Evolutionary conservation across 2,888 invertebrate species (phyloP), one percentile per base, ranked within the genome.

Genomic region (Hedya salicella): DNA sequence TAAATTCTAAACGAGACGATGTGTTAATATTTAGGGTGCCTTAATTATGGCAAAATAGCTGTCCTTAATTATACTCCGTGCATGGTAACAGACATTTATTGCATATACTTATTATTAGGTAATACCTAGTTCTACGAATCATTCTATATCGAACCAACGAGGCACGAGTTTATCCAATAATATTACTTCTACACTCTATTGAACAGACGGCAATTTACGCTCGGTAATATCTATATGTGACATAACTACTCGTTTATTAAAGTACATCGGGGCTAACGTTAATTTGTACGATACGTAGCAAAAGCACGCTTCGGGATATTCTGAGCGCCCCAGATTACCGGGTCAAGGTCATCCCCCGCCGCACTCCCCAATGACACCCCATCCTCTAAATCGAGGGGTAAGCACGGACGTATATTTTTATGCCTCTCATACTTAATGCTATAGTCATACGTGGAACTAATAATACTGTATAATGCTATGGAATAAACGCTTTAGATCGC

Each of bases 321-420:
- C 49, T 19, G 62, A 56, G 64, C 60, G 69, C 21, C 59, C 54
- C 65, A 77, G 64, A 76, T 76, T 72, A 39, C n/a, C 62, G 60
- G 80, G 73, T 74, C 73, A 77, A 76, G 78, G 77, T 67, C 70
- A 62, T n/a, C 54, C 25, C 54, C 66, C 57, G 54, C 52, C 57
- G 36, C 63, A 62, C 46, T 52, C 50, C 57, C 65, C 68, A 16
- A 40, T 17, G 62, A 60, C 54, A 63, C 57, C 62, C 66, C 71
- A 70, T 68, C 67, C 64, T 53, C 71, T 74, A 73, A 77, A 77
- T 78, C 69, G 78, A 73, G 73, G 76, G 74, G 70, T 70, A 75
- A 78, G 76, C 77, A 78, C 72, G 68, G 61, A 52, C 61, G 69
- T 68, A 69, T 54, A 67, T 74, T 69, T 71, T 76, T 71, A 73